Base-by-base conservation (phyloP, 2,797 vertebrate genomes). In the Silurus aristotelis region DNA sequence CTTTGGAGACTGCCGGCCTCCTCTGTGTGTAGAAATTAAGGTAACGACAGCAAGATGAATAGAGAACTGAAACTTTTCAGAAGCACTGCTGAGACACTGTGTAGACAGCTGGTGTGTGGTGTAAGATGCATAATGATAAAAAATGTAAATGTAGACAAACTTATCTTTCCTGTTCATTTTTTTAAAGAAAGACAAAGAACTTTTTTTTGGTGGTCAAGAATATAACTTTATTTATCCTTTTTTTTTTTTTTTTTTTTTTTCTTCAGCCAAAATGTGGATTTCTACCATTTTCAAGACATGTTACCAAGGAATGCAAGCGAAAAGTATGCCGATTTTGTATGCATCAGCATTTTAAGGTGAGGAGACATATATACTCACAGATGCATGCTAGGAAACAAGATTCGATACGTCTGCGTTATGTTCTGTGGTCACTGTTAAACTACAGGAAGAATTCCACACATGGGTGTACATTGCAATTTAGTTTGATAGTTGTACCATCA, bases 321-420 rank as follows among this genome's bases (percentile, higher is more conserved):
- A 97, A 95, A 92, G 96, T 99, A 89, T 99, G 98, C 89, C 96
- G 98, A 66, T 99, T 97, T 93, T 99, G 98, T 91, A 98, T 99
- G 97, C 97, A 99, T 93, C 98, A 99, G 91, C 97, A 97, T 92
- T 96, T 97, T 89, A 99, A 99, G 97, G 98, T 97, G 92, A 93
- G 86, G 9, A 6, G 20, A 31, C 15, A 15, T 46, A 48, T 2
- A 25, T 9, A 10, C 4, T 4, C 3, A 3, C 79, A 27, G 25
- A 38, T 67, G 64, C 12, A n/a, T 68, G 14, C 52, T 14, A 7
- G 22, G 75, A 19, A 48, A 76, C 68, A 56, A 46, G 20, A 56
- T 52, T 19, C 52, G 27, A 13, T 20, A 13, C 77, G 76, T 87
- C 66, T 64, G 31, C 61, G 15, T 71, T 48, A 83, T 52, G n/a